Evolutionary conservation across 2,888 invertebrate species (phyloP).

Genomic region (Epinotia brunnichana): DNA sequence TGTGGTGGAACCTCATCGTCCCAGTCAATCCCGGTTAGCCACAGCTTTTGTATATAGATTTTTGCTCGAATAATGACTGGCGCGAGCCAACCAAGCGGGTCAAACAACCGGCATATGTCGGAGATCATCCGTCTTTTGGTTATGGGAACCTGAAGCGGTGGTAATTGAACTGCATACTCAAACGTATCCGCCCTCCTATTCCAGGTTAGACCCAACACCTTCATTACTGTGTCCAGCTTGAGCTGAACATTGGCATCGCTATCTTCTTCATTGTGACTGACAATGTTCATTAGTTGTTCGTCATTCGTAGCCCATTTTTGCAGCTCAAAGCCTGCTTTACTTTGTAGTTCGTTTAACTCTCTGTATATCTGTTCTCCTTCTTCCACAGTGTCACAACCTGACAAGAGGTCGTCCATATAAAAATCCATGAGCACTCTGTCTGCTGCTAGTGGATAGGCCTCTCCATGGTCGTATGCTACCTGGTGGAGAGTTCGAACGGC

Average conservation of each 20-base stretch:
- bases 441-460: conserved; percentile 11
- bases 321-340: conserved; percentile 2
- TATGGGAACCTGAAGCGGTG: too few species aligned
- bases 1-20: too few species aligned
- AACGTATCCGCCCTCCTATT: too few species aligned
- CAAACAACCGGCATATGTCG: too few species aligned
- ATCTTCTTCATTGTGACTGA: neutral
- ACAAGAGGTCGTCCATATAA: neutral
- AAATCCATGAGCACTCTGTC: neutral
- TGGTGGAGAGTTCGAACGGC: neutral
- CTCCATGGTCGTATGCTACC: conserved; percentile 2
- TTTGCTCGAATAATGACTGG: too few species aligned
- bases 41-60: too few species aligned
- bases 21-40: too few species aligned
- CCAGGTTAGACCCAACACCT: too few species aligned
- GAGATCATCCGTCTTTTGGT: too few species aligned
- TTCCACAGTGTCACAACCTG: too few species aligned
- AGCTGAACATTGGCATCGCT: neutral
- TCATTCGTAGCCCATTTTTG: conserved; percentile 2
- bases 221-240: conserved; percentile 1
- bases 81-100: too few species aligned
- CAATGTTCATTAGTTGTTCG: neutral
- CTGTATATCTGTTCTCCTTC: neutral
- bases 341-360: neutral
- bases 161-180: too few species aligned